Evolutionary conservation across 2,888 invertebrate species (phyloP), one percentile per base, ranked within the genome.

Genomic region (Drosophila testacea): DNA sequence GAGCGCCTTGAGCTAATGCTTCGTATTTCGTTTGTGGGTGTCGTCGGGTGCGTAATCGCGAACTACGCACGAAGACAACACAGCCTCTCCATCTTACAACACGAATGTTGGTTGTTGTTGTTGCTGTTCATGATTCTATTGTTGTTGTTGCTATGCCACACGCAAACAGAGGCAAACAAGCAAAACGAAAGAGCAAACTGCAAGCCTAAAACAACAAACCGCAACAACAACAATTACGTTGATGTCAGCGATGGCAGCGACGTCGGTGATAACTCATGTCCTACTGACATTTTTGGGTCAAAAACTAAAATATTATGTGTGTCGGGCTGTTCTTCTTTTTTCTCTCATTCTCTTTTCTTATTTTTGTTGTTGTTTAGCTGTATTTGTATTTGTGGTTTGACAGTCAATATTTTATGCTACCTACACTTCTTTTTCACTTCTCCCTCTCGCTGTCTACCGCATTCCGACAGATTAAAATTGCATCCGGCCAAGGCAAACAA

Each of bases 241-340:
- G 69, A 80, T 76, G 72, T 67, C 76, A 69, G 75, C 61, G 79
- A 74, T 66, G 83, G 83, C 75, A 62, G 65, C 69, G 52, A 39
- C 82, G 75, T 22, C 52, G 75, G 88, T 86, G 90, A 89, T 85
- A 88, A 90, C 78, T 90, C 87, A 83, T 89, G 86, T 80, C 80
- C 88, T 52, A 83, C 83, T 89, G 88, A 90, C 88, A 82, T 85
- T 89, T 88, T 90, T 90, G 86, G 88, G 88, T 88, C 90, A 88
- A 77, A 85, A 82, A 81, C 88, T 79, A 84, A 88, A 89, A 90
- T 89, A 85, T 88, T 84, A 75, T 88, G 78, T 85, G 73, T 57
- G 62, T 51, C 47, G 42, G 61, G 42, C 34, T 39, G 10, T 27
- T 41, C 51, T 36, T 56, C 38, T 44, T 22, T 22, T 22, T 22